phyloP scores from a whole-genome alignment of 2,113 vertebrate genomes.

The Atractosteus spatula region DNA sequence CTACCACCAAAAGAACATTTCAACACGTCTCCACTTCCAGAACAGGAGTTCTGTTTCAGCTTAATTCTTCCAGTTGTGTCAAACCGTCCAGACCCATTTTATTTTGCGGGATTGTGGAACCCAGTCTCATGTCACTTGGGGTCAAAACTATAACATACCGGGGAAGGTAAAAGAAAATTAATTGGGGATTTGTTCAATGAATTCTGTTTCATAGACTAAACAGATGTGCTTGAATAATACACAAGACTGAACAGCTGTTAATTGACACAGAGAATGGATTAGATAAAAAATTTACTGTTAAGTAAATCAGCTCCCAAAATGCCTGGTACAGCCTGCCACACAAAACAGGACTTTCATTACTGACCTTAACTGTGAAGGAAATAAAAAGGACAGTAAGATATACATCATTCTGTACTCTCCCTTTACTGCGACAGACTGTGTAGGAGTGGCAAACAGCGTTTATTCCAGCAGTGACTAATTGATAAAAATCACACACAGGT shows the following conservation, averaged over 20 bases:
- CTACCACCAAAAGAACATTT: slow-evolving; percentile 4
- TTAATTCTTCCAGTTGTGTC: slow-evolving; percentile 17
- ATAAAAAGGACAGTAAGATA: slow-evolving; percentile 16
- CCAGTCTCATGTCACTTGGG: slow-evolving; percentile 13
- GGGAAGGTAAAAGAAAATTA: slow-evolving; percentile 19
- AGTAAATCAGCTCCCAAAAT: slow-evolving; percentile 49
- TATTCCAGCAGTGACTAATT: neutral
- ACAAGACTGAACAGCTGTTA: slow-evolving; percentile 39
- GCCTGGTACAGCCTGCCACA: slow-evolving; percentile 24
- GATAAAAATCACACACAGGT: neutral
- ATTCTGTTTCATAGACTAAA: slow-evolving; percentile 25
- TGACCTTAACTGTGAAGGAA: slow-evolving; percentile 30
- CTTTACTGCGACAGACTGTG: neutral
- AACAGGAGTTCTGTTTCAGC: slow-evolving; percentile 16
- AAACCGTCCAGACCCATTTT: slow-evolving; percentile 20
- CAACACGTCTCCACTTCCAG: neutral
- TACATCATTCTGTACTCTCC: neutral
- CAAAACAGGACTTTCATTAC: slow-evolving; percentile 18
- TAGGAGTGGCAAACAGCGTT: neutral
- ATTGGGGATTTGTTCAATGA: neutral
- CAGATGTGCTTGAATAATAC: slow-evolving; percentile 17
- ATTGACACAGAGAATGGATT: slow-evolving; percentile 22
- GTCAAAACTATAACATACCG: slow-evolving; percentile 20
- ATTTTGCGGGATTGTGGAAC: slow-evolving; percentile 5
- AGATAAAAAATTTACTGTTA: slow-evolving; percentile 41